A percentile compares a stretch with the other conserved stretches of the same genome.
Evolutionary conservation across 2,797 vertebrate genomes (phyloP).

Genomic region (Acipenser oxyrinchus): DNA sequence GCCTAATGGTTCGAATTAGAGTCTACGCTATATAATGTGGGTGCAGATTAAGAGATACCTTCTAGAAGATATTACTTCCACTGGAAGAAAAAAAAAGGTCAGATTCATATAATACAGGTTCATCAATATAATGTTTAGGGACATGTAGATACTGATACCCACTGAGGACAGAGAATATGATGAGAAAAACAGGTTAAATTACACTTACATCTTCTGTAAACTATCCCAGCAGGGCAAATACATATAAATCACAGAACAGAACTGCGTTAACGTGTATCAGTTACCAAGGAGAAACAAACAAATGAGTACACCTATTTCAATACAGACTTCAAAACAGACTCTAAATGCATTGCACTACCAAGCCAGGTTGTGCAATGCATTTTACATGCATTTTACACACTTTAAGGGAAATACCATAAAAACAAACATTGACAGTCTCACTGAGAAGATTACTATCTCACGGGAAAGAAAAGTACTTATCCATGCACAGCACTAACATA

Average conservation of each 20-base stretch:
- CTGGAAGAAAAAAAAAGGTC: not conserved
- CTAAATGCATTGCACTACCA: too few species aligned
- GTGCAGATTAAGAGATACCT: too few species aligned
- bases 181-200: not conserved
- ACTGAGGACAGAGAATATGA: not conserved
- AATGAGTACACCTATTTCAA: too few species aligned
- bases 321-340: too few species aligned
- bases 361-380: not conserved
- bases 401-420: not conserved
- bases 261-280: not conserved
- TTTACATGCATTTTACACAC: not conserved
- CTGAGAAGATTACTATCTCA: not conserved
- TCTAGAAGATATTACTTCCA: not conserved
- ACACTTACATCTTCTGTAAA: not conserved
- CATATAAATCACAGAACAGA: slow-evolving; percentile 1
- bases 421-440: not conserved
- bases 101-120: not conserved
- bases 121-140: not conserved
- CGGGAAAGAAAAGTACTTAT: too few species aligned
- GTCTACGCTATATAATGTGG: too few species aligned
- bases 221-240: not conserved
- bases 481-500: too few species aligned
- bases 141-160: not conserved
- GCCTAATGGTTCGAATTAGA: too few species aligned
- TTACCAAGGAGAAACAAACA: not conserved